A percentile compares a stretch with the other conserved stretches of the same genome.
Evolutionary conservation across 2,113 vertebrate genomes (phyloP).

Genomic region (Sphyrna mokarran): DNA sequence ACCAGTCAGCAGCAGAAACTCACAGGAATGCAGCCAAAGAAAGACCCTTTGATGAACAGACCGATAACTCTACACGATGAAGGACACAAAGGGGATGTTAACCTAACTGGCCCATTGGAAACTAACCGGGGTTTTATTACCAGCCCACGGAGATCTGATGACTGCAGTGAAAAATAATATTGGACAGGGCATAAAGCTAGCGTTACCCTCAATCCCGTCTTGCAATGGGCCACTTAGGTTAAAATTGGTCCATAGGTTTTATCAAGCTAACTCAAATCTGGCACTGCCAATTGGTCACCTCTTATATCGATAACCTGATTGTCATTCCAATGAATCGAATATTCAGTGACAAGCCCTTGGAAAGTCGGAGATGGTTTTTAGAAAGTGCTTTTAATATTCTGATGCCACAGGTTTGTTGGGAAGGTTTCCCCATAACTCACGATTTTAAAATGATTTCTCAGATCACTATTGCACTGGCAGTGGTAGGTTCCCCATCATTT

Average conservation of each 20-base stretch:
- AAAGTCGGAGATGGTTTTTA: not conserved
- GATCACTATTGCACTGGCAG: not conserved
- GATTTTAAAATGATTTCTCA: not conserved
- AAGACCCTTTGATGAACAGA: not conserved
- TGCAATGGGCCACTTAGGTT: not conserved
- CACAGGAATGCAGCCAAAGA: not conserved
- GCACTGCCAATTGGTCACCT: not conserved
- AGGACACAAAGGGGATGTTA: not conserved
- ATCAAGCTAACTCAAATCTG: not conserved
- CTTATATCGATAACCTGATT: not conserved
- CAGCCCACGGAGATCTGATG: too few relatives aligned
- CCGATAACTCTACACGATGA: too few relatives aligned
- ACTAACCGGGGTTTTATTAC: too few relatives aligned
- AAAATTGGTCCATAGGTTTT: not conserved
- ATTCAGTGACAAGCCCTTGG: not conserved
- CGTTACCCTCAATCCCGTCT: not conserved
- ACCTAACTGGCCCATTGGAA: not conserved
- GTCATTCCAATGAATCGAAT: not conserved
- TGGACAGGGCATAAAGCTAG: not conserved
- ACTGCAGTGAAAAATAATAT: not conserved
- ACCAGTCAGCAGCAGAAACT: not conserved
- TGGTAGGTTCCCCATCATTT: not conserved
- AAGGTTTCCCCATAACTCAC: not conserved
- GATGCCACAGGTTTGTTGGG: not conserved
- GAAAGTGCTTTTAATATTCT: not conserved